Evolutionary conservation across 2,888 invertebrate genomes (phyloP), one percentile per base, ranked within the genome.

Genomic region (Drosophila yooni): DNA sequence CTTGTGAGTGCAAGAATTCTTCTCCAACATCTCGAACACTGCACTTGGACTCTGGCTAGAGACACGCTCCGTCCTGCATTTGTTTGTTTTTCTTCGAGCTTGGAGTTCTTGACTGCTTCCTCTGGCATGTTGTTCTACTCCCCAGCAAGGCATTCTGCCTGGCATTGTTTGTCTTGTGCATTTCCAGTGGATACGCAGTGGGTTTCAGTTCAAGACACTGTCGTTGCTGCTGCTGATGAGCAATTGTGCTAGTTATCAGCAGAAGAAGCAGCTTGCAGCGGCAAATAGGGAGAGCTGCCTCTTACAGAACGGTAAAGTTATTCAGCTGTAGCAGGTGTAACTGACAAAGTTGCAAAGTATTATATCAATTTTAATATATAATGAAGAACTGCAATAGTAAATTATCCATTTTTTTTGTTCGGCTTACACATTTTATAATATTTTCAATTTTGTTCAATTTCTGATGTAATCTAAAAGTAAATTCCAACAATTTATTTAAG

Each of bases 1-100:
- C 85, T 90, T 85, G 77, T 80, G 90, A 88, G 88, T 90, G 86
- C 83, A 70, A 70, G 73, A 57, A 31, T 57, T 40, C 57, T 57
- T 43, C 38, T 21, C 15, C 25, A 46, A n/a, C 29, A 29, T 11
- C 33, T 29, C 34, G 2, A n/a, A 27, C 21, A 31, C 7, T 38
- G 46, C 46, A 46, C 46, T 46, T 46, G 46, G 46, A 46, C 46
- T 46, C 46, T 43, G 43, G 11, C 38, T 31, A 36, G 27, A 52
- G 53, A 31, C 33, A 10, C 10, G 54, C 58, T 60, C 52, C 46
- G 8, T 46, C 64, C 15, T 36, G 33, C 61, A 18, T 57, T 33
- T 76, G 69, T 86, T 80, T 86, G 58, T 79, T 85, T 77, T 81
- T 58, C 64, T 63, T 65, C 48, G 33, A 61, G 48, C 21, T 54